phyloP scores from a whole-genome alignment of 53 echinoderm and acorn worm genomes.

The Holothuria scabra region DNA sequence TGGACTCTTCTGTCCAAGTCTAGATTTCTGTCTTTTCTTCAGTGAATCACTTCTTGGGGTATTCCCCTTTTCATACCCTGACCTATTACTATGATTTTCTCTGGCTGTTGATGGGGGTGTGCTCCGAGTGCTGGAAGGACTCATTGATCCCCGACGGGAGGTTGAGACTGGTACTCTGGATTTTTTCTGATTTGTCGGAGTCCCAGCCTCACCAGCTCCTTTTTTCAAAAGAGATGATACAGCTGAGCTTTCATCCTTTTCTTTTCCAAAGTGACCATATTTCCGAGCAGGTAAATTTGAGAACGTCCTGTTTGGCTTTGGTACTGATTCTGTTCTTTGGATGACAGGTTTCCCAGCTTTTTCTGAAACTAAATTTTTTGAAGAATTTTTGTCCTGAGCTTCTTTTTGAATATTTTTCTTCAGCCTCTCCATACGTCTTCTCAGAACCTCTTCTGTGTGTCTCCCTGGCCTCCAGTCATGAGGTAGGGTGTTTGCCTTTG shows the following conservation, averaged over 20 bases:
- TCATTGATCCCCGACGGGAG: conserved; percentile 52
- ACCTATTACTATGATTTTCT: conserved; percentile 1
- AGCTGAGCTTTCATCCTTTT: not conserved
- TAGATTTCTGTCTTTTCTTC: not conserved
- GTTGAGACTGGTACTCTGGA: conserved; percentile 34
- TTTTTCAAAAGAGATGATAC: not conserved
- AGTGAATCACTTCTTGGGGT: not conserved
- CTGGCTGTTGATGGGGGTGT: conserved; percentile 45
- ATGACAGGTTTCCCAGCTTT: too few species aligned
- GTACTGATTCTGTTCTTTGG: not conserved
- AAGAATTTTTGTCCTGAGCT: conserved; percentile 10
- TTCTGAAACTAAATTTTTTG: not conserved
- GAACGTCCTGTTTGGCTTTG: conserved; percentile 15
- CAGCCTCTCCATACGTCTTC: conserved; percentile 33
- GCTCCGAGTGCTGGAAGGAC: conserved; percentile 60
- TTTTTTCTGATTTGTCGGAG: not conserved
- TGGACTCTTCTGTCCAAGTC: too few species aligned
- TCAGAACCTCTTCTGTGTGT: conserved; percentile 29
- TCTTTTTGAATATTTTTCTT: conserved; percentile 33
- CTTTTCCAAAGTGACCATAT: not conserved
- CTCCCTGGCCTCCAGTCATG: conserved; percentile 39
- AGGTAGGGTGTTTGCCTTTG: conserved; percentile 9
- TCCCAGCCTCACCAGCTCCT: not conserved
- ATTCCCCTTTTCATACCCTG: not conserved
- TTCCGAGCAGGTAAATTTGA: conserved; percentile 1